Evolutionary conservation across 1,140 invertebrate genomes (phyloP), one percentile per base, ranked within the genome.

Genomic region (Onthophagus taurus): DNA sequence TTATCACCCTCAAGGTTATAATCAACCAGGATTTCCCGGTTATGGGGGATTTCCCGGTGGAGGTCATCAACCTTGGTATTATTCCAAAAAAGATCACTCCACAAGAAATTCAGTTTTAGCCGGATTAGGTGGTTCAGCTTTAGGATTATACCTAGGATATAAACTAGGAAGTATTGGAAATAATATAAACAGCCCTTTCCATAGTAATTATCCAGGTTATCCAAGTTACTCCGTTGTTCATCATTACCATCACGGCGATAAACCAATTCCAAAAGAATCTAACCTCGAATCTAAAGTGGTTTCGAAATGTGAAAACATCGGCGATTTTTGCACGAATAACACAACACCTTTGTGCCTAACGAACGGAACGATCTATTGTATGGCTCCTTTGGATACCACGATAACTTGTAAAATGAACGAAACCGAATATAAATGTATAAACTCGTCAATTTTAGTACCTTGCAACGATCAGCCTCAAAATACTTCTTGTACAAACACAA

Each of bases 221-320:
- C 35, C 18, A 2, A 11, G 4, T 6, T 44, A 44, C 12, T 21
- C 18, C 8, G 33, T 44, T 4, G 24, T 37, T 12, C 42, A 44
- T 26, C 31, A 44, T 35, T 44, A 34, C 18, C 33, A 44, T 20
- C 42, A 41, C 23, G 38, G 38, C 17, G 38, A 41, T 16, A 9
- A 13, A 7, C 38, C 38, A 6, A 41, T 41, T 21, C 5, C 35
- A 37, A n/a, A 34, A 35, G n/a, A 21, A 16, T 20, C 3, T 44
- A n/a, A 21, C 17, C 12, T 21, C 2, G 31, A 33, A 18, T 6
- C 31, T 21, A n/a, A 24, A 23, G n/a, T 18, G 20, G 14, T 12
- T 13, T 35, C 19, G 11, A 6, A 6, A n/a, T 13, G 2, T 17
- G 18, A 19, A 11, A 24, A 13, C 26, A 17, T 2, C 5, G 14